Percentiles rank a stretch among this genome's conserved stretches.
Conservation (phyloP, 1,140 invertebrate species). For the Sminthurinus signatus region DNA sequence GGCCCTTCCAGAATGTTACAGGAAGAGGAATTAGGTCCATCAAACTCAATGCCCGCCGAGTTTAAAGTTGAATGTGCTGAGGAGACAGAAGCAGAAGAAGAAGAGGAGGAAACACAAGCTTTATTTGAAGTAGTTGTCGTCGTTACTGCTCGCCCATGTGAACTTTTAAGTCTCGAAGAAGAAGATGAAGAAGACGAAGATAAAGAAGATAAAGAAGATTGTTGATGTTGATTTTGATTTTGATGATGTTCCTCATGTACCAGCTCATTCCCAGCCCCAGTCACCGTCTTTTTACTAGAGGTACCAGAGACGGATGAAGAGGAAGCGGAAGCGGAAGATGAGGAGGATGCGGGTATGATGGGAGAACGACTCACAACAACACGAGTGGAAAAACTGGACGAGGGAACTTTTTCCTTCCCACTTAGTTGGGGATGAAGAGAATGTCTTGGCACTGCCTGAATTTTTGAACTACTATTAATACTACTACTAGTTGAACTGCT, state of each 20-base stretch:
- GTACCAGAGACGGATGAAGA: neutral
- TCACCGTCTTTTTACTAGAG: slow-evolving; percentile 18
- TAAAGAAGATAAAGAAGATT: neutral
- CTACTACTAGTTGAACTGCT: slow-evolving; percentile 14
- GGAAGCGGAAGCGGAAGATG: too few relatives aligned
- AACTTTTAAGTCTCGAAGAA: too few relatives aligned
- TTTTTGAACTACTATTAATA: neutral
- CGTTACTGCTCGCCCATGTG: neutral
- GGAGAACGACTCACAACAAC: slow-evolving; percentile 33
- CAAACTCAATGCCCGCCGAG: slow-evolving; percentile 1
- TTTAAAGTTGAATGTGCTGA: too few relatives aligned
- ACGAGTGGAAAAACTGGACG: slow-evolving; percentile 40
- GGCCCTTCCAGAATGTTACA: slow-evolving; percentile 16
- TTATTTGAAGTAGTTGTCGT: neutral
- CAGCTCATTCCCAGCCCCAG: slow-evolving; percentile 19
- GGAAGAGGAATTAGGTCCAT: neutral
- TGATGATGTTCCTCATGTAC: slow-evolving; percentile 5
- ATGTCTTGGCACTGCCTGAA: slow-evolving; percentile 33
- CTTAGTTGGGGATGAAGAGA: slow-evolving; percentile 37
- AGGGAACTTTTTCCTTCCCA: slow-evolving; percentile 38
- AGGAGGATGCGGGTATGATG: neutral
- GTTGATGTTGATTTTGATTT: neutral
- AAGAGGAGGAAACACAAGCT: neutral
- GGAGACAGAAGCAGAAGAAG: too few relatives aligned
- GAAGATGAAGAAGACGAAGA: too few relatives aligned